Evolutionary conservation across 2,888 invertebrate species (phyloP).

Genomic region (Dysmachus trigonus): DNA sequence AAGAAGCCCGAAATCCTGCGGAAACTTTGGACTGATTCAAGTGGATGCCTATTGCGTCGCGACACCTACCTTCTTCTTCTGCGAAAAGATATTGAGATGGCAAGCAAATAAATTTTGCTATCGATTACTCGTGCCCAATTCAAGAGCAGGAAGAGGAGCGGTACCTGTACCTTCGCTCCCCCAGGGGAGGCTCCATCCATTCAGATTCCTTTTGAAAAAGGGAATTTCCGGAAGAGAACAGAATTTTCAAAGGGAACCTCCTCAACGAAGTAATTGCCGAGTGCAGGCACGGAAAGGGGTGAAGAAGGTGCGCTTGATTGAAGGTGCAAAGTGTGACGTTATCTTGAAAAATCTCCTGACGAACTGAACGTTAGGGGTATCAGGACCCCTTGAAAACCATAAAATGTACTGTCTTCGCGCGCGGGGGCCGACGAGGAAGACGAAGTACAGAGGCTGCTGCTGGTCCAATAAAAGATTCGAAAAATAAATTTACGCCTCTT

Average conservation of each 20-base stretch:
- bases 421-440: neutral
- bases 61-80: neutral
- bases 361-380: neutral
- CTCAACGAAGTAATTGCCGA: constrained; percentile 21
- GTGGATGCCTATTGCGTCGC: neutral
- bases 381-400: neutral
- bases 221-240: constrained; percentile 12
- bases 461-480: constrained; percentile 39
- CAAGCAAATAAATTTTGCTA: constrained; percentile 30
- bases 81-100: neutral
- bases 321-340: constrained; percentile 30
- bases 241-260: neutral
- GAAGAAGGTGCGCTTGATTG: constrained; percentile 18
- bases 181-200: neutral
- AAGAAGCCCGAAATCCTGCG: neutral
- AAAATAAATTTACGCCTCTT: constrained; percentile 33
- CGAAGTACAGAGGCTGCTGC: neutral
- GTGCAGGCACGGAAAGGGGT: constrained; percentile 1
- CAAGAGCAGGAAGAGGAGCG: neutral
- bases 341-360: constrained; percentile 24
- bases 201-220: neutral
- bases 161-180: neutral
- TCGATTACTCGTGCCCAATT: constrained; percentile 18
- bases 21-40: neutral
- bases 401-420: neutral